These are phyloP conservation scores for Petaurus breviceps DNA, from an alignment of 2,113 vertebrate genomes.

Conservation along the genomic window DNA sequence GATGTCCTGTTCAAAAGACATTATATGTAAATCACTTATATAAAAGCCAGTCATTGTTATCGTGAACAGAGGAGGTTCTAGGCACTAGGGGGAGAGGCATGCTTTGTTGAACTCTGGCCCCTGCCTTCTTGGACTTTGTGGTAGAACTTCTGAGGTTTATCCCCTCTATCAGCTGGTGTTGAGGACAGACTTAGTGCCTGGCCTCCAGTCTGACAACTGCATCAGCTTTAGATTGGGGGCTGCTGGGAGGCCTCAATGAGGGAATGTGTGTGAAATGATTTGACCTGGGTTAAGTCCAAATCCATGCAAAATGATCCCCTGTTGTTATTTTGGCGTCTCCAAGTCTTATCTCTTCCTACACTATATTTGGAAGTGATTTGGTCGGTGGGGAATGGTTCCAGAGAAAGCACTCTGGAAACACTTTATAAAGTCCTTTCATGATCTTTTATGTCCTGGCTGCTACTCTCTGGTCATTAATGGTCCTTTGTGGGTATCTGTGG, in stretches of 20 bases:
- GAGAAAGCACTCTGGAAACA: neutral
- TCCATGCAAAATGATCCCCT: neutral
- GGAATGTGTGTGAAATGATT: neutral
- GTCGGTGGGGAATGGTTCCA: neutral
- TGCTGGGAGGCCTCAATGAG: rapidly evolving
- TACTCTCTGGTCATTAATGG: neutral
- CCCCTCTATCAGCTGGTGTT: neutral
- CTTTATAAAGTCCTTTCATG: neutral
- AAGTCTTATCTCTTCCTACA: neutral
- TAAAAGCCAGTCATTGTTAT: neutral
- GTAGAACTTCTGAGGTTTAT: neutral
- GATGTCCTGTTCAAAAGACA: neutral
- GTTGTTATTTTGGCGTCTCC: neutral
- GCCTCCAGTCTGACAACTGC: rapidly evolving
- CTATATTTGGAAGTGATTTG: neutral
- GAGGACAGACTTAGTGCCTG: neutral
- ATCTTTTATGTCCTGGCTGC: neutral
- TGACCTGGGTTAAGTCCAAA: neutral
- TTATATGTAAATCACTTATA: neutral
- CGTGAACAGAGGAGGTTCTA: neutral
- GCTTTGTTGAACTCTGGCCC: neutral
- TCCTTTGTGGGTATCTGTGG: neutral
- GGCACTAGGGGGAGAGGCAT: neutral
- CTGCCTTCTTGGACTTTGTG: neutral
- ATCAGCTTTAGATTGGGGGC: neutral